Evolutionary conservation across 1,140 invertebrate genomes (phyloP).

Genomic region (Piezodorus guildinii): DNA sequence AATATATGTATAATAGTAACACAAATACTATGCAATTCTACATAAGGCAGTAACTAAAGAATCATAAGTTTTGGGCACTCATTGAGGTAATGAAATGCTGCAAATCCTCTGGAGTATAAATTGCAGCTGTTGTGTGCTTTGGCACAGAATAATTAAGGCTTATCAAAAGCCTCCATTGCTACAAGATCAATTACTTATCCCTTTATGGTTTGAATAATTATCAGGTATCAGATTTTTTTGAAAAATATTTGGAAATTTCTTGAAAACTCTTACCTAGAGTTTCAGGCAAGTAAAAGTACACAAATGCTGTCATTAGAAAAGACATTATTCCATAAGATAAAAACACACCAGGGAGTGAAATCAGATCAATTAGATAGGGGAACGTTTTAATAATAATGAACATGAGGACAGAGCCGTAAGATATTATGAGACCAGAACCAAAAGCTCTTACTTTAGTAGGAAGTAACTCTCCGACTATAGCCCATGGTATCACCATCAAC

Average conservation of each 20-base stretch:
- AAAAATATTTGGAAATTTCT: conserved; percentile 40
- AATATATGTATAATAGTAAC: too few species aligned
- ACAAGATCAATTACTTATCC: too few species aligned
- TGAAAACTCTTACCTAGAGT: conserved; percentile 54
- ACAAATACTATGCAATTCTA: too few species aligned
- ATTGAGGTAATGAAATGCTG: too few species aligned
- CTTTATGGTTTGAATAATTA: background rate
- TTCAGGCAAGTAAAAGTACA: conserved; percentile 55
- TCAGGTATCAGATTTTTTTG: background rate
- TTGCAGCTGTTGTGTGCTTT: too few species aligned
- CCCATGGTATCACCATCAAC: conserved; percentile 50
- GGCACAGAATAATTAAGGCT: too few species aligned
- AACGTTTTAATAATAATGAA: conserved; percentile 53
- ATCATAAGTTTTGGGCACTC: too few species aligned
- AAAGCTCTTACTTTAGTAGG: conserved; percentile 36
- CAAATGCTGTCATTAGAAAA: conserved; percentile 41
- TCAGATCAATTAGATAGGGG: conserved; percentile 37
- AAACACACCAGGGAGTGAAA: conserved; percentile 45
- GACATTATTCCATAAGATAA: conserved; percentile 48
- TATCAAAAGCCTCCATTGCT: too few species aligned
- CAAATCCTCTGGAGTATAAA: too few species aligned
- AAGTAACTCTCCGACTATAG: conserved; percentile 40
- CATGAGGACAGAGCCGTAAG: conserved; percentile 48
- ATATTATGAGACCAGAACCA: conserved; percentile 43
- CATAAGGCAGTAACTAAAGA: too few species aligned